These are phyloP conservation scores for Dromaius novaehollandiae DNA, from an alignment of 2,113 vertebrate species.

Conservation along the genomic window DNA sequence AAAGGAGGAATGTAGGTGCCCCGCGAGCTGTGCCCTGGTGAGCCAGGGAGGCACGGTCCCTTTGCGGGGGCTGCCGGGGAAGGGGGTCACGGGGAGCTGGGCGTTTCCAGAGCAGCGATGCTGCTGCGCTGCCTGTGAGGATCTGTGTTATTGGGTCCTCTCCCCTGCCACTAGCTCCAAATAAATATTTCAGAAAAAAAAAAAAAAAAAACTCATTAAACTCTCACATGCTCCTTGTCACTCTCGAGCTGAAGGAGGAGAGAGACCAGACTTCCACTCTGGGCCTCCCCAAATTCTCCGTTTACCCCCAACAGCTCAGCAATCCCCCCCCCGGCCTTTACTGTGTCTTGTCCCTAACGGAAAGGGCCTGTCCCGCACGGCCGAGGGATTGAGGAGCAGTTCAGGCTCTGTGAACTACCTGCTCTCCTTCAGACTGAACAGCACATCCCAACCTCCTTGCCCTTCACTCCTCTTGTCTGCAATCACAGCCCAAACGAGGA, in stretches of 20 bases:
- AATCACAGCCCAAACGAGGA: neutral
- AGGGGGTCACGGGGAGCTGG: neutral
- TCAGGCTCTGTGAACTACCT: neutral
- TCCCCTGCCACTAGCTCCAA: slow-evolving; percentile 47
- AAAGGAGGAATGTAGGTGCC: neutral
- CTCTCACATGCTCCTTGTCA: accelerated
- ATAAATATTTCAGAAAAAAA: neutral
- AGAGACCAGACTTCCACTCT: accelerated
- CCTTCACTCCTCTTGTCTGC: neutral
- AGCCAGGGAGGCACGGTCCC: neutral
- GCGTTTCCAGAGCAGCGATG: neutral
- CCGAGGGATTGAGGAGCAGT: neutral
- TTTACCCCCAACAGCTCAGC: neutral
- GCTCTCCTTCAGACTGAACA: neutral
- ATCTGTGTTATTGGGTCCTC: slow-evolving; percentile 52
- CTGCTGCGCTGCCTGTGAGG: accelerated
- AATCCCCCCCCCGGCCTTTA: no score
- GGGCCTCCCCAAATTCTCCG: accelerated
- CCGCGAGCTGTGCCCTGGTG: accelerated
- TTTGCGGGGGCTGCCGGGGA: neutral
- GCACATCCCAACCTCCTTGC: neutral
- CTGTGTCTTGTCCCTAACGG: accelerated
- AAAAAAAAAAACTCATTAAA: neutral
- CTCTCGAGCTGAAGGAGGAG: neutral
- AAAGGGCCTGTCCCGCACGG: neutral